A percentile compares a stretch with the other conserved stretches of the same genome.
phyloP scores from a whole-genome alignment of 2,797 vertebrate genomes.

The Sardinella longiceps region DNA sequence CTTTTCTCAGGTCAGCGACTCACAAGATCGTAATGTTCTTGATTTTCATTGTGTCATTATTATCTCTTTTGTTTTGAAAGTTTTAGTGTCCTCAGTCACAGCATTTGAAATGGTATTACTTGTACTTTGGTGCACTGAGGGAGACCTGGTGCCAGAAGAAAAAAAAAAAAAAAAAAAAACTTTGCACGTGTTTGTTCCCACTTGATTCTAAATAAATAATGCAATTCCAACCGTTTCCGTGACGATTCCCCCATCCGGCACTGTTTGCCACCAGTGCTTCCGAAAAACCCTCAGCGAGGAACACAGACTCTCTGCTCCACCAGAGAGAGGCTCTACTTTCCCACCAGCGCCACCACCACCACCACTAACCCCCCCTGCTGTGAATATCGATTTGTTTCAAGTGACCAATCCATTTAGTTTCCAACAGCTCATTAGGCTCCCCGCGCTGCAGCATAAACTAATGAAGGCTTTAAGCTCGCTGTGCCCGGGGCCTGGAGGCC shows the following conservation, averaged over 20 bases:
- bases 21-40: background rate
- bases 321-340: background rate
- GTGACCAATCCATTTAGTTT: constrained; percentile 48
- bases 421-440: constrained; percentile 47
- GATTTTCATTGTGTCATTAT: background rate
- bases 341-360: constrained; percentile 20
- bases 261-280: background rate
- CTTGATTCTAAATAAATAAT: background rate
- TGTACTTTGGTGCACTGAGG: background rate
- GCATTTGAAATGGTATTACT: constrained; percentile 7
- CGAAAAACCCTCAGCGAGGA: background rate
- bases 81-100: background rate
- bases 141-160: background rate
- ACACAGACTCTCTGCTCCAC: background rate
- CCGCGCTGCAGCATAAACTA: constrained; percentile 46
- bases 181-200: background rate
- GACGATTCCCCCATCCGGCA: background rate
- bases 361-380: constrained; percentile 25
- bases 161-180: too few species aligned
- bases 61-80: background rate
- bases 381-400: constrained; percentile 49
- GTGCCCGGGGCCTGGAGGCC: background rate
- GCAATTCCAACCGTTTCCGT: background rate
- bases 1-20: constrained; percentile 7
- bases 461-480: constrained; percentile 47